Evolutionary conservation across 2,113 vertebrate species (phyloP).

Genomic region (Epinephelus fuscoguttatus): DNA sequence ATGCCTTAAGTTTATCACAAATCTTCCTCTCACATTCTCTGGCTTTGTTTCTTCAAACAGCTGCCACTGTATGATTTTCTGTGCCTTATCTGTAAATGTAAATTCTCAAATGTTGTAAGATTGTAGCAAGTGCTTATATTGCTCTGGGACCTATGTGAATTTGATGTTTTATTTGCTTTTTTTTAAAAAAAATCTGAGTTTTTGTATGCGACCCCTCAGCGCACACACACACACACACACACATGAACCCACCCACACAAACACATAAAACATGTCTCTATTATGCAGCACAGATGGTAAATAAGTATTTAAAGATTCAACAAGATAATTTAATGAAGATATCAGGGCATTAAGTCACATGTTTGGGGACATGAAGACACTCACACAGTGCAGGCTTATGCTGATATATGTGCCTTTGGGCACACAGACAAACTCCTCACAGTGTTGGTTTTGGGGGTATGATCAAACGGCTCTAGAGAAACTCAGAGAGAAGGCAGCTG

Average conservation of each 20-base stretch:
- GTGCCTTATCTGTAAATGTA: conserved; percentile 76
- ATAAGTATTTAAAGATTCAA: conserved; percentile 5
- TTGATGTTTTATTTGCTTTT: conserved; percentile 55
- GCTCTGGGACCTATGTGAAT: conserved; percentile 69
- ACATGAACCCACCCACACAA: background rate
- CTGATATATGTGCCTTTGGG: conserved; percentile 28
- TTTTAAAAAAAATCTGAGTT: conserved; percentile 24
- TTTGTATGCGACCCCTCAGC: conserved; percentile 24
- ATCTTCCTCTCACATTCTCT: conserved; percentile 47
- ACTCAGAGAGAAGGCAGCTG: conserved; percentile 66
- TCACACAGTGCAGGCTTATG: conserved; percentile 14
- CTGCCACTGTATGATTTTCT: conserved; percentile 62
- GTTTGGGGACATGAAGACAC: conserved; percentile 13
- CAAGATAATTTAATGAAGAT: background rate
- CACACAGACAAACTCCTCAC: conserved; percentile 17
- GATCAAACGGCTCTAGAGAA: conserved; percentile 65
- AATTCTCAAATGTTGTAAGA: conserved; percentile 59
- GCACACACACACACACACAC: conserved; percentile 8
- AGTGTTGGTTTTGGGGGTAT: conserved; percentile 65
- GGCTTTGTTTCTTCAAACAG: conserved; percentile 63
- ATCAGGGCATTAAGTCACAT: conserved; percentile 9
- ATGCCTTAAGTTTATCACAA: conserved; percentile 32
- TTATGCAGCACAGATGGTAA: conserved; percentile 1
- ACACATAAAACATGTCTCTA: background rate
- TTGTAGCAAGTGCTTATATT: conserved; percentile 64